phyloP scores from a whole-genome alignment of 2,888 invertebrate genomes.

The Diaphora mendica region DNA sequence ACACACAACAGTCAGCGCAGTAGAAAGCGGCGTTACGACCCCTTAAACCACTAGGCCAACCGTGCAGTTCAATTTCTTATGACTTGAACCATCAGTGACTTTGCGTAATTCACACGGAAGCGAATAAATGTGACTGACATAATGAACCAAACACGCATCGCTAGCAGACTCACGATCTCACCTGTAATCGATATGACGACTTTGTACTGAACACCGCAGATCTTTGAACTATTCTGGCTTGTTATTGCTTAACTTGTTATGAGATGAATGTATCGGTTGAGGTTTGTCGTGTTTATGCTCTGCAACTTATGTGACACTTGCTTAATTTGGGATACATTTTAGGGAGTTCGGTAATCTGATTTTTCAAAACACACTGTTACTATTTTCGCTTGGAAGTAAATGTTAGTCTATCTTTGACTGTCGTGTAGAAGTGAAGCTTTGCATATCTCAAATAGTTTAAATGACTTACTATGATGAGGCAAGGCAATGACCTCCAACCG shows the following conservation, averaged over 20 bases:
- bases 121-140: slow-evolving; percentile 68
- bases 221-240: neutral
- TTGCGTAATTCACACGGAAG: slow-evolving; percentile 77
- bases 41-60: too few relatives aligned
- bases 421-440: too few relatives aligned
- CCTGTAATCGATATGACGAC: slow-evolving; percentile 26
- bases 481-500: too few relatives aligned
- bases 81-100: slow-evolving; percentile 42
- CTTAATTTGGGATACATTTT: neutral
- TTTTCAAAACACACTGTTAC: too few relatives aligned
- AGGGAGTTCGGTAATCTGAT: too few relatives aligned
- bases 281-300: neutral
- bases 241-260: slow-evolving; percentile 17
- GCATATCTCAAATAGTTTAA: too few relatives aligned
- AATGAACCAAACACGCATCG: slow-evolving; percentile 59
- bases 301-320: neutral
- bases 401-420: too few relatives aligned
- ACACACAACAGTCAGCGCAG: too few relatives aligned
- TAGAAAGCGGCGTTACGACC: too few relatives aligned
- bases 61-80: too few relatives aligned
- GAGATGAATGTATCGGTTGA: neutral
- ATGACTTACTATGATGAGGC: too few relatives aligned
- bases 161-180: slow-evolving; percentile 30
- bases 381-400: too few relatives aligned
- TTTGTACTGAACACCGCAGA: neutral